phyloP scores from a whole-genome alignment of 2,888 invertebrate genomes.

The Drosophila setosimentum region DNA sequence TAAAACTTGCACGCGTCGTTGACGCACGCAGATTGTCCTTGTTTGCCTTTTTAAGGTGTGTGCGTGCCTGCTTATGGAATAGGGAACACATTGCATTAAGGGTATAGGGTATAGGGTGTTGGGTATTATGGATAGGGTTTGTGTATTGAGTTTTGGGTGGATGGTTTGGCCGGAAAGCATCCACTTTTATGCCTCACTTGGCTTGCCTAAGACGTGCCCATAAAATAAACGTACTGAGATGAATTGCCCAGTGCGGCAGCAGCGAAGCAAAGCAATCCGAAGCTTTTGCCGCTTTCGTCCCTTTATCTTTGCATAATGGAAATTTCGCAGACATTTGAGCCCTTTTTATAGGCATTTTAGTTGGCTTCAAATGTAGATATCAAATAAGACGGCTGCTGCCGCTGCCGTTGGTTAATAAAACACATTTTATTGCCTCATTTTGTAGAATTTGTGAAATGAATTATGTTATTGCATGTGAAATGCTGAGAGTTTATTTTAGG shows the following conservation, averaged over 20 bases:
- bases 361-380: constrained; percentile 35
- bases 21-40: constrained; percentile 39
- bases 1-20: constrained; percentile 70
- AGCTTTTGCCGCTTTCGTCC: constrained; percentile 16
- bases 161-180: constrained; percentile 19
- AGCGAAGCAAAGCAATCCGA: constrained; percentile 35
- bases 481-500: constrained; percentile 36
- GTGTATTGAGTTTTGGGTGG: constrained; percentile 6
- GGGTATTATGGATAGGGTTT: not conserved
- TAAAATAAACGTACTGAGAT: constrained; percentile 68
- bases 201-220: constrained; percentile 44
- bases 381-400: no score
- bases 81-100: not conserved
- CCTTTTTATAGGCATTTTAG: constrained; percentile 64
- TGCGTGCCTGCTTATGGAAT: constrained; percentile 5
- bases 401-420: constrained; percentile 27
- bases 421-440: constrained; percentile 38
- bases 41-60: constrained; percentile 17
- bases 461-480: constrained; percentile 35
- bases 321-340: constrained; percentile 60
- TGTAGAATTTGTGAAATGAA: constrained; percentile 50
- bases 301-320: constrained; percentile 63
- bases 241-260: constrained; percentile 49
- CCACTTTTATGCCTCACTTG: constrained; percentile 68
- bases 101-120: not conserved